Evolutionary conservation across 2,797 vertebrate species (phyloP), one percentile per base, ranked within the genome.

Genomic region (Catamblyrhynchus diadema): DNA sequence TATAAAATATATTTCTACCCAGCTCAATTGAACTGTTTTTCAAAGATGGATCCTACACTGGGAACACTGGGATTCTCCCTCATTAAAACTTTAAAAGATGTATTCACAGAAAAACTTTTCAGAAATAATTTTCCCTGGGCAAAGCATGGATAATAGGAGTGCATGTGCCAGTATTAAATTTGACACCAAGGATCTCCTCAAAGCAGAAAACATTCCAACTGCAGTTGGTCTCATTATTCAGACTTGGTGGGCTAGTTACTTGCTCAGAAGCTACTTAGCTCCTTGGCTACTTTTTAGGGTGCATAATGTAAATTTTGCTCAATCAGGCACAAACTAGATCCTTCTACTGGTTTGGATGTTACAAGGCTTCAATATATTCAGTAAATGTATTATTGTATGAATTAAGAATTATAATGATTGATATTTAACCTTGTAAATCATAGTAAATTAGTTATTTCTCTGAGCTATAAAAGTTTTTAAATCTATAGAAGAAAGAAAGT

Each of bases 291-390:
- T 39, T 70, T 77, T 78, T 28, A 35, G 37, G 13, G 15, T 14
- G 8, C 12, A 12, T 56, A 75, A 35, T 13, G 9, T 54, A 60
- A 51, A 80, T 9, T 65, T 12, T 35, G 9, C 9, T 65, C 30
- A 39, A 3, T n/a, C 22, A 56, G 5, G 1, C 14, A 24, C 1
- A 1, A 75, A 54, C 9, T 39, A 50, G 19, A n/a, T 47, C 6
- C 3, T 53, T 62, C 25, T 47, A 14, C 17, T 56, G 23, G 23
- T 37, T 48, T 65, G 5, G 25, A 23, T 72, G 19, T 15, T 16
- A 54, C 4, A 25, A 33, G 4, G 1, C 4, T 62, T 92, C 48
- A 10, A 61, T 24, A 12, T 2, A 54, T 14, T 66, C 14, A 45
- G 14, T 57, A 50, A 73, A 47, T 39, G 0, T 37, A 39, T 77